Base-by-base conservation (phyloP, 1,140 invertebrate species). In the Brachionus rotundiformis region DNA sequence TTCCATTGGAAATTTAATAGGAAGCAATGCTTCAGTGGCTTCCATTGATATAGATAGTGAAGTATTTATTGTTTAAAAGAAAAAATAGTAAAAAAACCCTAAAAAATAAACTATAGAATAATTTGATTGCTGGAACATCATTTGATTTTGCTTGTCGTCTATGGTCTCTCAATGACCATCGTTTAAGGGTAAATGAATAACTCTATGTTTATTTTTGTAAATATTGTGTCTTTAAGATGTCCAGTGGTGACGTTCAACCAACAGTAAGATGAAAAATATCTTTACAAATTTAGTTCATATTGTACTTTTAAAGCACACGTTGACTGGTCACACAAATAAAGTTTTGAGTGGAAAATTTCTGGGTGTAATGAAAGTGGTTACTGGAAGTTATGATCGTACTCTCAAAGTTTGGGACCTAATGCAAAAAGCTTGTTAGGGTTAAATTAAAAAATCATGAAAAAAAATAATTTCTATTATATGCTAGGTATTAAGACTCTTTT, bases 341-440 rank as follows among this genome's bases (percentile, higher is more conserved):
- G 95, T 90, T 7, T 86, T 89, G 36, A 87, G 86, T 82, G 87
- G 87, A 84, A 85, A 88, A 84, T 88, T 88, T 82, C 65, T 88
- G 0, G 84, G 83, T 25, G 63, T 82, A 13, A 84, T 82, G 71
- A 85, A 85, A 83, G 85, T 88, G 27, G 86, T 95, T 83, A 95
- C 93, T 16, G 95, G 94, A 75, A 95, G 94, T 88, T 92, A 97
- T 88, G 96, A 98, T 89, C 91, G 96, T 83, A 98, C 95, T 33
- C 88, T 99, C 27, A 98, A 98, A 91, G 92, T 98, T 84, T 98
- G 95, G 95, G 96, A 98, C 89, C 90, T 98, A 25, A 91, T 93
- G 83, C 95, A 93, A 89, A 92, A 92, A 90, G 93, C 94, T 83
- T 98, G 95, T 95, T 90, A 93, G 93, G n/a, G 10, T 39, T 10